Conservation (phyloP, 2,797 vertebrate genomes). For the Galaxias olidus region DNA sequence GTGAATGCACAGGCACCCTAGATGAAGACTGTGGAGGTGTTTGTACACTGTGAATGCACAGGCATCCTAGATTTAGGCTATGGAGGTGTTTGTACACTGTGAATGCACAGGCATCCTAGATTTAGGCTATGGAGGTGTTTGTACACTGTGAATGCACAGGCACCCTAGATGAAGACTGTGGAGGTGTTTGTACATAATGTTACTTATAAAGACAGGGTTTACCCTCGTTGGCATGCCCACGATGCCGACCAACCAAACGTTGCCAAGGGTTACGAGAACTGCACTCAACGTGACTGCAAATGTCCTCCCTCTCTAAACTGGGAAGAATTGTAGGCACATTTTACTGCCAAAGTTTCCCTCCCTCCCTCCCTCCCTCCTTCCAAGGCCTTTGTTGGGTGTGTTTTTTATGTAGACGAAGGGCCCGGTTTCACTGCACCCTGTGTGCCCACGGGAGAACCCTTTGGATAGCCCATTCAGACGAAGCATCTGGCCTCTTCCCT, state of each 20-base stretch:
- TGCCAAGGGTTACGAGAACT: not conserved
- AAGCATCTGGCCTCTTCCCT: not conserved
- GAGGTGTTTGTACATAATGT: too few species aligned
- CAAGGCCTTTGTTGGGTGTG: not conserved
- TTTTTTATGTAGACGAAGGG: not conserved
- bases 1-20: too few species aligned
- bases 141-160: too few species aligned
- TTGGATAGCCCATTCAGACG: not conserved
- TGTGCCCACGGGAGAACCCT: not conserved
- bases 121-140: too few species aligned
- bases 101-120: too few species aligned
- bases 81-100: too few species aligned
- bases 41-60: slow-evolving; percentile 25
- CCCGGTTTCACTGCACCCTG: not conserved
- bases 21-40: too few species aligned
- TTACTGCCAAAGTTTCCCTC: not conserved
- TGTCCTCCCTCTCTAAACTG: slow-evolving; percentile 11
- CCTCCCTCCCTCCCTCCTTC: not conserved
- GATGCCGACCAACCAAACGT: too few species aligned
- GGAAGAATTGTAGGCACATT: slow-evolving; percentile 23
- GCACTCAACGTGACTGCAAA: slow-evolving; percentile 18
- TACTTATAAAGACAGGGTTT: too few species aligned
- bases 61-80: not conserved
- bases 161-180: too few species aligned
- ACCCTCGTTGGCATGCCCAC: too few species aligned